These are phyloP conservation scores for Iselma pallidipennis DNA, from an alignment of 2,888 invertebrate genomes.

Conservation along the genomic window DNA sequence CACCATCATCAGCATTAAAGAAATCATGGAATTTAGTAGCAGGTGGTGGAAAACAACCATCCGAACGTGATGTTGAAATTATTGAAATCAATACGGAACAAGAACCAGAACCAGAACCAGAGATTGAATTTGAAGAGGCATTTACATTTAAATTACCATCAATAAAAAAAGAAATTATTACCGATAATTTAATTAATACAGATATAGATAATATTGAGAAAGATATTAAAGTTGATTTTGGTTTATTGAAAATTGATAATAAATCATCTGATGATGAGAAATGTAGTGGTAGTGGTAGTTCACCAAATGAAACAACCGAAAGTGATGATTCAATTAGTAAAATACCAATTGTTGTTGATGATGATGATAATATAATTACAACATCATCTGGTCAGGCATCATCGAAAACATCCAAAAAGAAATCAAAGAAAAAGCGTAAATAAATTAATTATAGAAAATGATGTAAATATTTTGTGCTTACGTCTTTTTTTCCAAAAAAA, in stretches of 20 bases:
- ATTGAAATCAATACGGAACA: not conserved
- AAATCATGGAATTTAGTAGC: constrained; percentile 64
- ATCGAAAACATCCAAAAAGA: constrained; percentile 58
- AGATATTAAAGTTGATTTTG: constrained; percentile 31
- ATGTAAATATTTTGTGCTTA: not conserved
- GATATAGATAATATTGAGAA: constrained; percentile 33
- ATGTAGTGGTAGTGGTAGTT: constrained; percentile 56
- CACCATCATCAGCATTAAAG: constrained; percentile 45
- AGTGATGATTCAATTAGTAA: constrained; percentile 59
- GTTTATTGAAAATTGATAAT: constrained; percentile 49
- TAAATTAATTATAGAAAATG: constrained; percentile 46
- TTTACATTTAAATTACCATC: constrained; percentile 37
- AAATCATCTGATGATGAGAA: constrained; percentile 65
- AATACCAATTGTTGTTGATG: constrained; percentile 47
- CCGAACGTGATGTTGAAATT: constrained; percentile 17
- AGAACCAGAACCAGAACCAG: constrained; percentile 12
- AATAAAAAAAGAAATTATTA: constrained; percentile 24
- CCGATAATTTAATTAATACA: constrained; percentile 40
- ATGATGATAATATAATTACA: constrained; percentile 44
- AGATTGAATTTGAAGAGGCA: constrained; percentile 34
- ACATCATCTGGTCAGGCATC: constrained; percentile 3
- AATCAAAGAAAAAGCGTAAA: constrained; percentile 66
- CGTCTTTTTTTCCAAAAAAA: constrained; percentile 4
- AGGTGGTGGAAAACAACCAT: constrained; percentile 46
- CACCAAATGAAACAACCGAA: constrained; percentile 62